A percentile compares a stretch with the other conserved stretches of the same genome.
phyloP scores from a whole-genome alignment of 2,888 invertebrate species.

The Tuta absoluta region DNA sequence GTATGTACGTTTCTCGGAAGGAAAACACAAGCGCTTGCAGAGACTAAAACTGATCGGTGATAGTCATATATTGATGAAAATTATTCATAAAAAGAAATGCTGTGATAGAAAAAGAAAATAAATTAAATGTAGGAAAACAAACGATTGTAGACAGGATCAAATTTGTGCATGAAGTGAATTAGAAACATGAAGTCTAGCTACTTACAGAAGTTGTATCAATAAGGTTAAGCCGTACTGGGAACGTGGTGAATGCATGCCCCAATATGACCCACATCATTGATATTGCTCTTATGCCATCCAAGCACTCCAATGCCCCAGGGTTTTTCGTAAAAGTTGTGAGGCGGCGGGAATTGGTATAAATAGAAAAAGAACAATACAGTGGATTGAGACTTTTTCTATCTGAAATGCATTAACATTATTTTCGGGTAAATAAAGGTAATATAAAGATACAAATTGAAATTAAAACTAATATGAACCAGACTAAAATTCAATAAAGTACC shows the following conservation, averaged over 20 bases:
- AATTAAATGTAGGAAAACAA: no score
- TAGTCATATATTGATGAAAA: no score
- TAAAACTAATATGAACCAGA: no score
- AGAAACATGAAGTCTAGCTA: no score
- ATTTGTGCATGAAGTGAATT: no score
- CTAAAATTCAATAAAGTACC: no score
- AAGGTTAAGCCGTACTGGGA: constrained; percentile 38
- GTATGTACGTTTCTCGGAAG: no score
- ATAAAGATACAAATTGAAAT: neutral
- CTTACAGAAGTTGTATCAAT: constrained; percentile 39
- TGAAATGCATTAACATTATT: constrained; percentile 35
- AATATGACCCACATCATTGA: constrained; percentile 69
- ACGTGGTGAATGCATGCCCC: constrained; percentile 40
- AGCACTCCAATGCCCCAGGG: constrained; percentile 53
- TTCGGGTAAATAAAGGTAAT: neutral
- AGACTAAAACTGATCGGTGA: no score
- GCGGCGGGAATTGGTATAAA: constrained; percentile 58
- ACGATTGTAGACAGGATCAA: no score
- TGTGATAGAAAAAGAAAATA: no score
- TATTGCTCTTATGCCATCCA: constrained; percentile 64
- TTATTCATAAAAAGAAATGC: no score
- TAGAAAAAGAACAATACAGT: constrained; percentile 43
- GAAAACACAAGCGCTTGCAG: neutral
- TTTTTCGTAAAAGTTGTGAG: constrained; percentile 48
- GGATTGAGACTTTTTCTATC: constrained; percentile 41